A percentile compares a stretch with the other conserved stretches of the same genome.
These are phyloP conservation scores for Benthosema pterotum DNA, from an alignment of 2,797 vertebrate genomes.

Conservation along the genomic window DNA sequence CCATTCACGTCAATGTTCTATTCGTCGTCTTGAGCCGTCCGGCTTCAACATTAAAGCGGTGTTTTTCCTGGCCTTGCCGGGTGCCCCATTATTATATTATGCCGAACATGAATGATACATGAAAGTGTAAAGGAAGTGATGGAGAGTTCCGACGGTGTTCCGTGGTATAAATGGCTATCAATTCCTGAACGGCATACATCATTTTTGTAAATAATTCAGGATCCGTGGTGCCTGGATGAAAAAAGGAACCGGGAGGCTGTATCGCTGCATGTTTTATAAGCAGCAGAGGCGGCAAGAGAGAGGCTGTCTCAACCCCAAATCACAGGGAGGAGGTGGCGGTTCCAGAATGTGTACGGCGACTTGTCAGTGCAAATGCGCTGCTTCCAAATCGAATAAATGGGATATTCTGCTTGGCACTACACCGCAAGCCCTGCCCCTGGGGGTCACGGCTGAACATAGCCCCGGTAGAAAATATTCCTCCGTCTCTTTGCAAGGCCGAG, in stretches of 20 bases:
- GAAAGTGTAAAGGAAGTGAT: constrained; percentile 26
- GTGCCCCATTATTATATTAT: neutral
- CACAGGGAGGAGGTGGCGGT: constrained; percentile 40
- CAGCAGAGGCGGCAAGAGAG: constrained; percentile 31
- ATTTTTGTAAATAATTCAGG: constrained; percentile 65
- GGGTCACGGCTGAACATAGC: constrained; percentile 44
- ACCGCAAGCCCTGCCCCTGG: constrained; percentile 53
- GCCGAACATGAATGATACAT: constrained; percentile 24
- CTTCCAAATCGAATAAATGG: constrained; percentile 72
- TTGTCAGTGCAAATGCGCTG: constrained; percentile 50
- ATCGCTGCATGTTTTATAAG: constrained; percentile 50
- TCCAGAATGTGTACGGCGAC: constrained; percentile 42
- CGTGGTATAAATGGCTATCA: constrained; percentile 42
- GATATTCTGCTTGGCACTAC: constrained; percentile 56
- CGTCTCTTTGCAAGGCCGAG: constrained; percentile 60
- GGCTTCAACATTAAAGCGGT: neutral
- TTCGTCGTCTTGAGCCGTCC: too few relatives aligned
- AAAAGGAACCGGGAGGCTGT: constrained; percentile 39
- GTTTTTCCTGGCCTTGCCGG: neutral
- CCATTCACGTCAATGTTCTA: too few relatives aligned
- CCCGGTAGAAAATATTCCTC: constrained; percentile 61
- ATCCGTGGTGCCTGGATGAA: constrained; percentile 26
- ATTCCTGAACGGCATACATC: constrained; percentile 50
- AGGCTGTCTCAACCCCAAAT: constrained; percentile 55
- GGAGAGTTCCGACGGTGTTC: constrained; percentile 19